phyloP scores from a whole-genome alignment of 2,888 invertebrate species.

The Macroteleia sp. region DNA sequence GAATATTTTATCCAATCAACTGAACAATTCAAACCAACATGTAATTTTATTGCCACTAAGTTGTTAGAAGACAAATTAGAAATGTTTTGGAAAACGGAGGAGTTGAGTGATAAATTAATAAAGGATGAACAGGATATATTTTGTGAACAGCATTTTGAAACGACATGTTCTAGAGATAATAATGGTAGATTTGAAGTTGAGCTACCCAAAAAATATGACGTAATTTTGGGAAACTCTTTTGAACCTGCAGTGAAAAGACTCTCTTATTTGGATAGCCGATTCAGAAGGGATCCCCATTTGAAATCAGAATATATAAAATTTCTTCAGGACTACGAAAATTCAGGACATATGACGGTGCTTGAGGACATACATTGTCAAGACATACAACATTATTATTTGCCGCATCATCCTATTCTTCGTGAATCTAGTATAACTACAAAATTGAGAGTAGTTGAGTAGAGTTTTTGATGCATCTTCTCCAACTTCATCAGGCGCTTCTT shows the following conservation, averaged over 20 bases:
- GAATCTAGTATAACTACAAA: constrained; percentile 6
- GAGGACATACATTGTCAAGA: neutral
- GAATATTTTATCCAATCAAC: neutral
- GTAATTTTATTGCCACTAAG: neutral
- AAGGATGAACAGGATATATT: neutral
- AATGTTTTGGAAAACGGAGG: neutral
- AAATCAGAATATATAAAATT: constrained; percentile 39
- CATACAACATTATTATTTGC: constrained; percentile 12
- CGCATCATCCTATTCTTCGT: constrained; percentile 11
- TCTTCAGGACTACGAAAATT: constrained; percentile 39
- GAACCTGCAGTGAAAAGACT: constrained; percentile 36
- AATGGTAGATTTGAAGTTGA: constrained; percentile 43
- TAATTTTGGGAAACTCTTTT: constrained; percentile 36
- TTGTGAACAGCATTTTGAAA: constrained; percentile 34
- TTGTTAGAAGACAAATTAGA: neutral
- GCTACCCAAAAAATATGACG: constrained; percentile 20
- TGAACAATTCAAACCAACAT: neutral
- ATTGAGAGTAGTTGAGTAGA: neutral
- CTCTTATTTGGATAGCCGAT: constrained; percentile 21
- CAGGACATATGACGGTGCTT: constrained; percentile 34
- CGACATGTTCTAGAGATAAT: neutral
- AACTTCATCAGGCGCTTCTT: no score
- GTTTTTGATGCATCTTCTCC: constrained; percentile 8
- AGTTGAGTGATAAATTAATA: neutral
- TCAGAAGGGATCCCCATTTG: constrained; percentile 14